A percentile compares a stretch with the other conserved stretches of the same genome.
Conservation (phyloP, 2,888 invertebrate species). For the Arctia plantaginis region DNA sequence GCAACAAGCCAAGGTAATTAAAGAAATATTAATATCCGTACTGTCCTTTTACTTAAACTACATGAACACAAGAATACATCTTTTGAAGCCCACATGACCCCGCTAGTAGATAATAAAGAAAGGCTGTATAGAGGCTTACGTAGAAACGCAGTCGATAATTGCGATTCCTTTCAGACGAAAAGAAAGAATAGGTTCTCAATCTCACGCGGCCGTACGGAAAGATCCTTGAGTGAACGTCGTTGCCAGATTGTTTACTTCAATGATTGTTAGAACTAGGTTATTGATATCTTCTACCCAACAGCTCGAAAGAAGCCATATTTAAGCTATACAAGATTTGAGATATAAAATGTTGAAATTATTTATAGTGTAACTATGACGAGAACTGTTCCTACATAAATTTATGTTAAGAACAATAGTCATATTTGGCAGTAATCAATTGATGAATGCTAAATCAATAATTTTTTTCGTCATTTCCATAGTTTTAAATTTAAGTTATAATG, state of each 20-base stretch:
- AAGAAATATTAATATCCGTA: slow-evolving; percentile 9
- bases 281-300: not conserved
- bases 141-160: slow-evolving; percentile 50
- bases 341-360: not conserved
- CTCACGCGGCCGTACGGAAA: slow-evolving; percentile 21
- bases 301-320: not conserved
- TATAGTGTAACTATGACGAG: not conserved
- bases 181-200: slow-evolving; percentile 50
- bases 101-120: slow-evolving; percentile 29
- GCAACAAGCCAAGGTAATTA: too few species aligned
- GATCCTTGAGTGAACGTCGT: slow-evolving; percentile 40
- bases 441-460: too few species aligned
- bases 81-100: slow-evolving; percentile 18
- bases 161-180: slow-evolving; percentile 53
- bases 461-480: too few species aligned
- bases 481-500: too few species aligned
- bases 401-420: not conserved
- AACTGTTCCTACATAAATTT: not conserved
- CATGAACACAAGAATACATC: not conserved
- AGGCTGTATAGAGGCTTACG: slow-evolving; percentile 35
- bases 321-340: not conserved
- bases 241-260: slow-evolving; percentile 64
- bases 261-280: slow-evolving; percentile 48
- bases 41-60: slow-evolving; percentile 1
- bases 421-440: not conserved